These are phyloP conservation scores for Lasioglossum marginatum DNA, from an alignment of 2,888 invertebrate genomes.

Conservation along the genomic window DNA sequence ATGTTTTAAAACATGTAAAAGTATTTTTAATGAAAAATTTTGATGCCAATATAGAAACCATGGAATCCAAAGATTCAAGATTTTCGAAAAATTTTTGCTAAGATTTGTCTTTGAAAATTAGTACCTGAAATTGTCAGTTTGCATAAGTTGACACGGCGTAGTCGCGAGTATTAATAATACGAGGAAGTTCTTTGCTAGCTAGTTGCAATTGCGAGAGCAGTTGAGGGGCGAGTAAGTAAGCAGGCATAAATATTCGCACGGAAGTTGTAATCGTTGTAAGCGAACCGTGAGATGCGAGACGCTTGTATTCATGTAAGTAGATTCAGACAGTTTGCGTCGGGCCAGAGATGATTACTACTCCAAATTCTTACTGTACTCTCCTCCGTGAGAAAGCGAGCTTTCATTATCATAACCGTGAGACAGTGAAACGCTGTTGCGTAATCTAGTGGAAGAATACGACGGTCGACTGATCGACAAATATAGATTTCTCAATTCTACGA, in stretches of 20 bases:
- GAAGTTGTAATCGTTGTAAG: conserved; percentile 2
- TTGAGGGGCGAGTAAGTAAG: background rate
- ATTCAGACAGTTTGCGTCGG: background rate
- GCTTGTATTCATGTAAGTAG: background rate
- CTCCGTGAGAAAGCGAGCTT: background rate
- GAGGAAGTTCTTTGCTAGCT: background rate
- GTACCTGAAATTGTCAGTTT: background rate
- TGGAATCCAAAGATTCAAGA: background rate
- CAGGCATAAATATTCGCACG: background rate
- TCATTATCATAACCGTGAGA: background rate
- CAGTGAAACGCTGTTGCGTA: background rate
- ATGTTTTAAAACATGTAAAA: too few species aligned
- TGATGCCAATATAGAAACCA: too few species aligned
- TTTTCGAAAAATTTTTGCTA: background rate
- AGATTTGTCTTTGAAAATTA: background rate
- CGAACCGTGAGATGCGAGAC: background rate
- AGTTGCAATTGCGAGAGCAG: background rate
- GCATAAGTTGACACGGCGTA: background rate
- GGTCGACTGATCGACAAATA: background rate
- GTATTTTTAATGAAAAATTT: too few species aligned
- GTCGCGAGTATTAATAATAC: background rate
- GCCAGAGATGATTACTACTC: background rate
- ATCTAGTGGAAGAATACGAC: background rate
- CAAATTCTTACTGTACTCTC: background rate
- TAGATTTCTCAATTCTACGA: background rate